Evolutionary conservation across 2,888 invertebrate genomes (phyloP), one percentile per base, ranked within the genome.

Genomic region (Aplocera efformata): DNA sequence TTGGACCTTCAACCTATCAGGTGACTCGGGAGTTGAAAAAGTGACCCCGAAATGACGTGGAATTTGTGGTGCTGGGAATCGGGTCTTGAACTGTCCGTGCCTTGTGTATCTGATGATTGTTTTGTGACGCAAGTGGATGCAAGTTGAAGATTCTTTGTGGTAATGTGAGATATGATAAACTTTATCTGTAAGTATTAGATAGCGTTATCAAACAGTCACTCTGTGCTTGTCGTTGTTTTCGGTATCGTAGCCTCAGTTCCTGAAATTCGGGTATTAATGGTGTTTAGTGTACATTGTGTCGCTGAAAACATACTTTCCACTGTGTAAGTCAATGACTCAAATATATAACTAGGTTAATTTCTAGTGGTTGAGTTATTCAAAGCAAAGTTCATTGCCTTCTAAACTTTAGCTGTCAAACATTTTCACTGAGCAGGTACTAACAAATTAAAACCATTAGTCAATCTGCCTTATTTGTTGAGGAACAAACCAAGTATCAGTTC

Each of bases 111-210:
- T 65, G 72, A 67, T 73, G 65, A 55, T 71, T 73, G 72, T 73
- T 70, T 64, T 67, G 65, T 83, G 81, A 79, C 82, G 81, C 78
- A 79, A 53, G 51, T 67, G 67, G 66, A 60, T 74, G 59, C 62
- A 64, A 71, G 69, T 67, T 67, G 60, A 67, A 74, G 67, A 76
- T 71, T 76, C 73, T 77, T 75, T 69, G 72, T 69, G 67, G 67
- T 73, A 66, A 68, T 69, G 57, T 63, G 50, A 67, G 77, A 76
- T 79, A 79, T 78, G 83, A 83, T 82, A 83, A 77, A 76, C 64
- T 68, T 57, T 80, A 84, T 83, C 83, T 72, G 48, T 59, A 63
- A 59, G 64, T 71, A 67, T 65, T 79, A 79, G 57, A 64, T 61
- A 67, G 50, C 73, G 75, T 69, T 73, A 67, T 63, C 61, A 57